Evolutionary conservation across 2,797 vertebrate species (phyloP).

Genomic region (Harpagifer antarcticus): DNA sequence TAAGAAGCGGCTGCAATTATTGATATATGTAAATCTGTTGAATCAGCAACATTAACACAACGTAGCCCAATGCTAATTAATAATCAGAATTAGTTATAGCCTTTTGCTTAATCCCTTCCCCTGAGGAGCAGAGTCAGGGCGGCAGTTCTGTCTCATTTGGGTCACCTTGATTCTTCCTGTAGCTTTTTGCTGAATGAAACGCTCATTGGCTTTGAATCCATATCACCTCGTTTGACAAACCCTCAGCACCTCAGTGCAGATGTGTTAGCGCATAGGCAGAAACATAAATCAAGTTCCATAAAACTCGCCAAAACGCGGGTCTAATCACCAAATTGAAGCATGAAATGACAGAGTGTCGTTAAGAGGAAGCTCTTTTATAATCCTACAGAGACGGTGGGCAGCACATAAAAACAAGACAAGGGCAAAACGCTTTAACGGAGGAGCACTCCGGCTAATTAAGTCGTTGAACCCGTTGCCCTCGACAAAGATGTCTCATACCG

Average conservation of each 20-base stretch:
- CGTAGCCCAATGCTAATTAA: constrained; percentile 10
- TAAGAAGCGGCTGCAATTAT: no score
- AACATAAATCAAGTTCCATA: constrained; percentile 75
- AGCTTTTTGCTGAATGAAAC: constrained; percentile 53
- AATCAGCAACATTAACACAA: background rate
- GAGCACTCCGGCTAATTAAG: constrained; percentile 82
- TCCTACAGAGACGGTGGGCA: constrained; percentile 62
- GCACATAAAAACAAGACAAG: constrained; percentile 66
- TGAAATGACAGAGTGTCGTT: constrained; percentile 67
- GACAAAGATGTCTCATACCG: constrained; percentile 72
- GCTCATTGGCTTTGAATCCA: constrained; percentile 40
- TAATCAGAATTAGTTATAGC: background rate
- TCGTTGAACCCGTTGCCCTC: constrained; percentile 76
- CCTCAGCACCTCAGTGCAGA: constrained; percentile 43
- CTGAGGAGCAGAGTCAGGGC: constrained; percentile 27
- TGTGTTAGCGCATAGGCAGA: constrained; percentile 46
- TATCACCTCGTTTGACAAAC: constrained; percentile 33
- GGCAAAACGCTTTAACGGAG: constrained; percentile 57
- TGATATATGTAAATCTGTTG: no score
- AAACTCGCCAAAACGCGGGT: constrained; percentile 63
- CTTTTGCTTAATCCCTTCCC: constrained; percentile 13
- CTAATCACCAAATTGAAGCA: constrained; percentile 80
- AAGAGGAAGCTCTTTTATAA: constrained; percentile 69
- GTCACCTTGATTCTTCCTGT: constrained; percentile 58
- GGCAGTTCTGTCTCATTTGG: constrained; percentile 38